phyloP scores from a whole-genome alignment of 1,140 invertebrate species.

The Gonatopus flavifemur region DNA sequence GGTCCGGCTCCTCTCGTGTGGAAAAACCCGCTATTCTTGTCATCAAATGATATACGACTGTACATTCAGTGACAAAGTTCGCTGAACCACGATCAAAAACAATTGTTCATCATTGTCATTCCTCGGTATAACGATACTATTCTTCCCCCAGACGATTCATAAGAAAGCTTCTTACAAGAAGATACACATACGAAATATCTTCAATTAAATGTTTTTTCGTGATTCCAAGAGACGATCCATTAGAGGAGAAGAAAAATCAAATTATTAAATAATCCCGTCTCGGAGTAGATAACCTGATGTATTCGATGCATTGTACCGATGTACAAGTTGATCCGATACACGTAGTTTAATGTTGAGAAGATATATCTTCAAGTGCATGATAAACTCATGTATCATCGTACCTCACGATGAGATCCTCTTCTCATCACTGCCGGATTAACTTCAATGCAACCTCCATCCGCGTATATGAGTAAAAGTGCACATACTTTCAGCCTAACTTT shows the following conservation, averaged over 20 bases:
- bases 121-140: constrained; percentile 15
- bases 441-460: constrained; percentile 23
- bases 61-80: constrained; percentile 9
- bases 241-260: no score
- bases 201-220: no score
- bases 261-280: no score
- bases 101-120: constrained; percentile 15
- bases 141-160: background rate
- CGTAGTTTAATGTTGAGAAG: background rate
- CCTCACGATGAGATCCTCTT: constrained; percentile 4
- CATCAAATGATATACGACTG: constrained; percentile 34
- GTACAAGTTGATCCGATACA: background rate
- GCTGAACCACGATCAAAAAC: constrained; percentile 15
- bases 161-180: constrained; percentile 1
- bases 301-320: background rate
- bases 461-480: constrained; percentile 11
- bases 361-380: background rate
- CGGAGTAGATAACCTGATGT: no score
- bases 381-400: background rate
- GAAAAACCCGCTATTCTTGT: constrained; percentile 38
- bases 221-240: background rate
- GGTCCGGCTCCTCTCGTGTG: constrained; percentile 15
- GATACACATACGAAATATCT: no score
- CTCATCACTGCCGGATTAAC: constrained; percentile 30
- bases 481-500: constrained; percentile 40